Base-by-base conservation (phyloP, 2,797 vertebrate genomes). In the Sparus aurata region DNA sequence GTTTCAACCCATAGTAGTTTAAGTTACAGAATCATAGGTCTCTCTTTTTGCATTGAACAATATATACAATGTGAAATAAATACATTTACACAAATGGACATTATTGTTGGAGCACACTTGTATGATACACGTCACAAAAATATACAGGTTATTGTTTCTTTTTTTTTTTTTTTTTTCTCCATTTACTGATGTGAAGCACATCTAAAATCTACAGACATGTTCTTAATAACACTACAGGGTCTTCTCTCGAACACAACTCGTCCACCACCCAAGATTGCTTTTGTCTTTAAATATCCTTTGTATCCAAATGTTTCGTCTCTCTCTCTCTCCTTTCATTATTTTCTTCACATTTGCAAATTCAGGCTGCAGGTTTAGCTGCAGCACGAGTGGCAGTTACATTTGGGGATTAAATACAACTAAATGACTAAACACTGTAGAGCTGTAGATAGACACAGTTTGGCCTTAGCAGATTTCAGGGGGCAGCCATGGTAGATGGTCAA, bases 61-160 rank as follows among this genome's bases (percentile, higher is more conserved):
- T 99, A 99, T 99, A 99, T 99, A 99, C 98, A 99, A 98, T 99
- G 98, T 99, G 98, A 99, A 99, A 99, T 99, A 99, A 99, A 99
- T 99, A 99, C 98, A 99, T 99, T 99, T 99, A 99, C 98, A 99
- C 98, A 98, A 98, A 99, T 99, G 98, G 97, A 99, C 98, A 98
- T 98, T 95, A 97, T 97, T 95, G 91, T 97, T 97, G 97, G 97
- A 99, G 97, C 97, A 99, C 98, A 99, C 96, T 94, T 94, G 97
- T 98, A 99, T 99, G 98, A 97, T 98, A 98, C 97, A 99, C 98
- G 92, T 98, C 98, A 99, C 98, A 99, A 99, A 99, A 99, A 99
- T 99, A 99, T 99, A 99, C 98, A 99, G 96, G 96, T 97, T 97
- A 97, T 97, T 97, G 82, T 88, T 85, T 86, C 81, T 85, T 85